Evolutionary conservation across 2,888 invertebrate species (phyloP), one percentile per base, ranked within the genome.

Genomic region (Criorhina ranunculi): DNA sequence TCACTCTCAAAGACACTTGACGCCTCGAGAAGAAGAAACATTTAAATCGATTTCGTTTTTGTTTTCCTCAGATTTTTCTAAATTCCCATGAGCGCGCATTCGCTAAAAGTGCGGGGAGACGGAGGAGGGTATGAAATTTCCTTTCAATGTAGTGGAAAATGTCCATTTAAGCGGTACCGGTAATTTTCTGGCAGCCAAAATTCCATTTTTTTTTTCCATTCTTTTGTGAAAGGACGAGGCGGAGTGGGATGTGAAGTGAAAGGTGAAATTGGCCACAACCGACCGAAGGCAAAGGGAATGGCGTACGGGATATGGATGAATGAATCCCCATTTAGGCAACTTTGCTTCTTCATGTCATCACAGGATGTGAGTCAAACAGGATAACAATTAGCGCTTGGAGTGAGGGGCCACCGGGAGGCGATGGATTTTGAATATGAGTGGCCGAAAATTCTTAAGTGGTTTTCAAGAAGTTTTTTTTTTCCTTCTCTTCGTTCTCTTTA

Each of bases 61-160:
- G 15, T 40, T 29, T 67, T 40, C 19, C 17, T 33, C 19, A 31
- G 35, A 12, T 35, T 42, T 40, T 44, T 40, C 11, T 1, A 15
- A 17, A 31, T 17, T 46, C 46, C 33, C 17, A 46, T 15, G 44
- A 66, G 66, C 24, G 44, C 9, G 5, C 19, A 19, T 5, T 24
- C 35, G 55, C 2, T 3, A 4, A 37, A 5, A 5, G 2, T 2
- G 33, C 12, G 33, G 11, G 31, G 53, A 11, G 40, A n/a, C 17
- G 35, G 46, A n/a, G n/a, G n/a, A n/a, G n/a, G n/a, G n/a, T n/a
- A n/a, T n/a, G n/a, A n/a, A 46, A 35, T 55, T 75, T 57, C 55
- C 37, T 64, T 57, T 72, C 79, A 79, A 79, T 79, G 79, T 79
- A 55, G 72, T 79, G 79, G 79, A 79, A 79, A 79, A 79, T 79